Evolutionary conservation across 30 jellyfish, hydroid and myxozoan genomes (phyloP).

Genomic region (Haliclystus octoradiatus): DNA sequence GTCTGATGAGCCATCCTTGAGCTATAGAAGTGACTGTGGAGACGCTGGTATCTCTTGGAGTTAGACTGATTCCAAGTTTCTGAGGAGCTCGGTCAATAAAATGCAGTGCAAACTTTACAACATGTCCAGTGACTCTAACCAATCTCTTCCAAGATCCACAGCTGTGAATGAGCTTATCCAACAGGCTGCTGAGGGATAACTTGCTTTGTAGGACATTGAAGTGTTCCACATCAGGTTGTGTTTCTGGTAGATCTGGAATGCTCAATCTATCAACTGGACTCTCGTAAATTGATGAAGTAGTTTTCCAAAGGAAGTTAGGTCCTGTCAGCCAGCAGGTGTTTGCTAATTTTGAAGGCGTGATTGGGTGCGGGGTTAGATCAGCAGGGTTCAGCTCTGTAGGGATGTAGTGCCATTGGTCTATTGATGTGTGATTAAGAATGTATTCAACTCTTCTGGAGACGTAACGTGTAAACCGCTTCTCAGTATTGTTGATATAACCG

Average conservation of each 20-base stretch:
- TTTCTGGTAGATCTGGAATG: not conserved
- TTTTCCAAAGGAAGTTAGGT: not conserved
- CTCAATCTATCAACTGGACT: not conserved
- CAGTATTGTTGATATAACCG: not conserved
- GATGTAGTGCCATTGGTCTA: not conserved
- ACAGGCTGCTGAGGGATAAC: not conserved
- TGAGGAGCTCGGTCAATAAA: not conserved
- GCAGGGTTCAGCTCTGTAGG: constrained; percentile 2
- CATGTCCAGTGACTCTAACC: not conserved
- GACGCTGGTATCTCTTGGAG: not conserved
- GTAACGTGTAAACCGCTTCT: not conserved
- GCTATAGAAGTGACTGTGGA: not conserved
- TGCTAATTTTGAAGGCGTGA: not conserved
- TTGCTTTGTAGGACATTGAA: not conserved
- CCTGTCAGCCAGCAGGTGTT: not conserved
- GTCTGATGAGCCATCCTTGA: not conserved
- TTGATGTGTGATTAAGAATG: not conserved
- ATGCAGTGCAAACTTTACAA: not conserved
- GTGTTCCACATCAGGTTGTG: not conserved
- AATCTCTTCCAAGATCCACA: not conserved
- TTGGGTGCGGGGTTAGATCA: not conserved
- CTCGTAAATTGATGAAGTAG: not conserved
- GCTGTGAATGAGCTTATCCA: not conserved
- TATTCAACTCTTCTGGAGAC: not conserved
- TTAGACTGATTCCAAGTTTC: not conserved